These are phyloP conservation scores for Dryobota labecula DNA, from an alignment of 2,888 invertebrate genomes.

Conservation along the genomic window DNA sequence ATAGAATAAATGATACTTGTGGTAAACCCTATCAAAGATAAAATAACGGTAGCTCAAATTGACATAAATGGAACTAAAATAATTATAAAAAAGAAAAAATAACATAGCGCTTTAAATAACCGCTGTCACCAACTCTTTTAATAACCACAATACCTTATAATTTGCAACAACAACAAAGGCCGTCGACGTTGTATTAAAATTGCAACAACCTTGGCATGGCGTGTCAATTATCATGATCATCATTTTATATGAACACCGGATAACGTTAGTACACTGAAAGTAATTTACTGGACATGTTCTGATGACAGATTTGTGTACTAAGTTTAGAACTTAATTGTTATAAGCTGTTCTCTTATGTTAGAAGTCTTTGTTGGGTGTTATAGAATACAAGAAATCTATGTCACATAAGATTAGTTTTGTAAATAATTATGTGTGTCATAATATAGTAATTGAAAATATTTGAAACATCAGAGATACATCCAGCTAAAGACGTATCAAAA, in stretches of 20 bases:
- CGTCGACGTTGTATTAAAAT: constrained; percentile 37
- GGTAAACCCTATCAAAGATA: too few species aligned
- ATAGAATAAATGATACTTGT: neutral
- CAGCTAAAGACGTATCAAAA: too few species aligned
- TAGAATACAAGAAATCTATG: neutral
- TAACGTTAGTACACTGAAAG: constrained; percentile 1
- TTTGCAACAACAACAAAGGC: constrained; percentile 41
- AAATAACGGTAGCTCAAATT: neutral
- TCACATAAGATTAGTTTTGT: neutral
- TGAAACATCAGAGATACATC: too few species aligned
- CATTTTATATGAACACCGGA: constrained; percentile 38
- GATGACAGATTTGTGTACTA: neutral
- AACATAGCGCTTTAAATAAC: neutral
- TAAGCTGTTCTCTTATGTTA: neutral
- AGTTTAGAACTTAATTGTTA: constrained; percentile 7
- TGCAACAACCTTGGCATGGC: constrained; percentile 50
- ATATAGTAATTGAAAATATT: too few species aligned
- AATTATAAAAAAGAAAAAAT: neutral
- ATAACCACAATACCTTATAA: constrained; percentile 39
- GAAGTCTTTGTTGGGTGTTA: neutral
- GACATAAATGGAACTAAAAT: neutral
- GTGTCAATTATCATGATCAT: constrained; percentile 54
- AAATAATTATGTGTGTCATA: neutral
- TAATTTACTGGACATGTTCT: neutral
- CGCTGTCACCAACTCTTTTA: constrained; percentile 31